A percentile compares a stretch with the other conserved stretches of the same genome.
These are phyloP conservation scores for Coptotermes formosanus DNA, from an alignment of 1,140 invertebrate genomes.

Conservation along the genomic window DNA sequence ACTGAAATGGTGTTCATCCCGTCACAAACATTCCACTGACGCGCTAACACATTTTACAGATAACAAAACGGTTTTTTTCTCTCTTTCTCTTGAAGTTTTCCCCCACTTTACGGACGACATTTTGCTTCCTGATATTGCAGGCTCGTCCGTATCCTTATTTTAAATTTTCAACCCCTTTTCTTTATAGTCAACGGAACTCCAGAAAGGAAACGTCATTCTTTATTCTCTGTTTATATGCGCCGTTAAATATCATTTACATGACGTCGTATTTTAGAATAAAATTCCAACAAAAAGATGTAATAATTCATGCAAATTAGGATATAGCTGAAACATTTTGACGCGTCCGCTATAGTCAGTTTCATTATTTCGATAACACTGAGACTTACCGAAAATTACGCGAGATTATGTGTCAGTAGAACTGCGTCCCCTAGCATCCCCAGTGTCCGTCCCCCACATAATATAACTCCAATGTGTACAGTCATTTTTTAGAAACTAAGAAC, in stretches of 20 bases:
- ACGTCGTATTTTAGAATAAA: background rate
- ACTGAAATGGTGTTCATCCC: background rate
- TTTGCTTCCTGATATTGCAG: background rate
- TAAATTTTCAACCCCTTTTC: background rate
- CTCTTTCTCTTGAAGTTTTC: background rate
- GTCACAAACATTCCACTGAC: background rate
- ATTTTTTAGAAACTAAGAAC: too few relatives aligned
- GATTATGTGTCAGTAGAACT: too few relatives aligned
- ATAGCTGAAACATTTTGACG: too few relatives aligned
- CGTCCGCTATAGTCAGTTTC: too few relatives aligned
- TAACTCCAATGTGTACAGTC: too few relatives aligned
- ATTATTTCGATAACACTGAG: too few relatives aligned
- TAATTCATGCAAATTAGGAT: too few relatives aligned
- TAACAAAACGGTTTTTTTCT: background rate
- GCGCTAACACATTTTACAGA: background rate
- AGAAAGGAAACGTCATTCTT: background rate
- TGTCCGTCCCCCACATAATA: too few relatives aligned
- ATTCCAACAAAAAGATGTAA: too few relatives aligned
- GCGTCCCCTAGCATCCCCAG: too few relatives aligned
- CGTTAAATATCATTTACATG: background rate
- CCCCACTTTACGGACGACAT: background rate
- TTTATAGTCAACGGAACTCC: background rate
- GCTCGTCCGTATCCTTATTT: background rate
- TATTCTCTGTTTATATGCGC: background rate
- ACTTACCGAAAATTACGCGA: too few relatives aligned